phyloP scores from a whole-genome alignment of 2,797 vertebrate genomes.

The Potorous gilbertii region DNA sequence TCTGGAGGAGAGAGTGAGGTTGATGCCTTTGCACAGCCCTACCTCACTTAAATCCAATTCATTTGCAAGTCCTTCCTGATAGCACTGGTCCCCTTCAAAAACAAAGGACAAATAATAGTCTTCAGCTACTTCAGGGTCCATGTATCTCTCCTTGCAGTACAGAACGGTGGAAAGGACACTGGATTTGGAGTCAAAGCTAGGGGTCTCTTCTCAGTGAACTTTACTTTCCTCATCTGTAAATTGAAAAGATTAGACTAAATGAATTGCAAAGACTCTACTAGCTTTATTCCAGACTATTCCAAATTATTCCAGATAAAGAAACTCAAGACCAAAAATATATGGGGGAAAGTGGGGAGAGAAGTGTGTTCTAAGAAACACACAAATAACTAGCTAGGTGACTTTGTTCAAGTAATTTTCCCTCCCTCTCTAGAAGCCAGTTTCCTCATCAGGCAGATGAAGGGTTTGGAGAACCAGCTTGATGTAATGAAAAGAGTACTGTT shows the following conservation, averaged over 20 bases:
- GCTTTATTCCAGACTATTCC: neutral
- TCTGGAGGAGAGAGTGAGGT: no score
- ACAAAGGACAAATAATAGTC: neutral
- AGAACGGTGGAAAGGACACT: neutral
- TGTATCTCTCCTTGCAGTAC: neutral
- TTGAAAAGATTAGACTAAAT: neutral
- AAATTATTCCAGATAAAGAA: neutral
- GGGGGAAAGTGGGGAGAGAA: no score
- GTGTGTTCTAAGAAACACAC: neutral
- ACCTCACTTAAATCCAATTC: no score
- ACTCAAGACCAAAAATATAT: neutral
- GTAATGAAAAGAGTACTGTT: neutral
- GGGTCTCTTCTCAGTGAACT: neutral
- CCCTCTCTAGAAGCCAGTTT: neutral
- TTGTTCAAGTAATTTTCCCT: neutral
- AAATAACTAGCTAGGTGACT: neutral
- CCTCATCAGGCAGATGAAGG: neutral
- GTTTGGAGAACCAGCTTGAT: neutral
- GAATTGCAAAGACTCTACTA: neutral
- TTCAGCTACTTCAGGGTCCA: neutral
- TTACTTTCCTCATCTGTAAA: neutral
- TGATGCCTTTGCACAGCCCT: no score
- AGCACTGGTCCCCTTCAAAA: no score
- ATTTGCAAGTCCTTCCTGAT: no score
- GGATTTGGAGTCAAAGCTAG: neutral